Evolutionary conservation across 2,888 invertebrate genomes (phyloP).

Genomic region (Carcina quercana): DNA sequence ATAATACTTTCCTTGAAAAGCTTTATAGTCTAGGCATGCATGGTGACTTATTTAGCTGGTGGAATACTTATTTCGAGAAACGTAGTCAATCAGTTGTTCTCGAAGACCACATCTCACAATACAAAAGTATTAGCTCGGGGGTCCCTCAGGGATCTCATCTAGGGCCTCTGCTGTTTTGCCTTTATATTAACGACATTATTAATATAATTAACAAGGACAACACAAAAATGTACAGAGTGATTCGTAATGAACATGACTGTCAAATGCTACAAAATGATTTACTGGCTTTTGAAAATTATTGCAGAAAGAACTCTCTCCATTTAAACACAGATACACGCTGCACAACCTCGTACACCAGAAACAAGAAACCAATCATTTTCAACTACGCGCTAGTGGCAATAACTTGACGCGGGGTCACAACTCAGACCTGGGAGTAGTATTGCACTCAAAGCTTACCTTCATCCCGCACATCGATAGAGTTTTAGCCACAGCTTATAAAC

Average conservation of each 20-base stretch:
- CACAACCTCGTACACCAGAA: too few species aligned
- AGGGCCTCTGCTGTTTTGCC: background rate
- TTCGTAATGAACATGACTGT: background rate
- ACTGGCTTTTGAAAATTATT: background rate
- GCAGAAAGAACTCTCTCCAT: background rate
- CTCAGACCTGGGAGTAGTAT: too few species aligned
- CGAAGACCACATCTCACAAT: too few species aligned
- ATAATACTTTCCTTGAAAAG: constrained; percentile 1
- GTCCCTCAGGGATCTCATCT: background rate
- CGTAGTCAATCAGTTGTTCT: background rate
- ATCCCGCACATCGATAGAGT: too few species aligned
- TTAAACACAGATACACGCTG: background rate
- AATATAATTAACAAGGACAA: background rate
- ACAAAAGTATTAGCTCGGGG: background rate
- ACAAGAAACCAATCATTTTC: too few species aligned
- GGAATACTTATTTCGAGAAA: background rate
- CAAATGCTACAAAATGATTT: background rate
- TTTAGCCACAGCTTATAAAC: too few species aligned
- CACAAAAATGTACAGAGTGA: background rate
- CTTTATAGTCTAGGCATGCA: constrained; percentile 1
- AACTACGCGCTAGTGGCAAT: too few species aligned
- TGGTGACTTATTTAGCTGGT: background rate
- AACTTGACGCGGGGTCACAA: too few species aligned
- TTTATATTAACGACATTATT: constrained; percentile 2
- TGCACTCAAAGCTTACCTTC: too few species aligned